phyloP scores from a whole-genome alignment of 92 coral and sea anemone species.

The Paragorgia papillata region DNA sequence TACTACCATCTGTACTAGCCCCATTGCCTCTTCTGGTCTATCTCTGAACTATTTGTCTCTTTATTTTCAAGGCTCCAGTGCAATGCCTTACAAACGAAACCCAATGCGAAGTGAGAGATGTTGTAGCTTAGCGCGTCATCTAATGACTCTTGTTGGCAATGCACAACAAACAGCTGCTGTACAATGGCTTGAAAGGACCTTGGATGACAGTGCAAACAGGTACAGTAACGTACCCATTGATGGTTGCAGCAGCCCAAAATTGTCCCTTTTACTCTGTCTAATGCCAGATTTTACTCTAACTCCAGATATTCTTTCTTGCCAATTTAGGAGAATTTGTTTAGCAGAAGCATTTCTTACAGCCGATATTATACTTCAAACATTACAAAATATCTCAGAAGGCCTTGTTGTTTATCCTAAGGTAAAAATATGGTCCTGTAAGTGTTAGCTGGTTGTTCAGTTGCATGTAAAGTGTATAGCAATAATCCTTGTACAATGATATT shows the following conservation, averaged over 20 bases:
- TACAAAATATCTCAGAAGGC: constrained; percentile 92
- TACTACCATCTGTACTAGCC: too few relatives aligned
- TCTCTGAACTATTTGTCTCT: too few relatives aligned
- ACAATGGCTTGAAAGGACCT: constrained; percentile 97
- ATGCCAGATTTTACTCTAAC: too few relatives aligned
- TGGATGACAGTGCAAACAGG: constrained; percentile 99
- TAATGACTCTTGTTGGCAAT: constrained; percentile 84
- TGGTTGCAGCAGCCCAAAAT: too few relatives aligned
- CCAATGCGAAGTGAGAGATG: constrained; percentile 98
- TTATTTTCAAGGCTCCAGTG: constrained; percentile 82
- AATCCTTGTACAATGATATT: too few relatives aligned
- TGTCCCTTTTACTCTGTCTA: too few relatives aligned
- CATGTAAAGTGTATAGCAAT: too few relatives aligned
- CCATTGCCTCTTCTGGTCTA: too few relatives aligned
- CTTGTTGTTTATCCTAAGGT: constrained; percentile 98
- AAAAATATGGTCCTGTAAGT: too few relatives aligned
- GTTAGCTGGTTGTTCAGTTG: too few relatives aligned
- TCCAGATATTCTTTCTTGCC: neutral
- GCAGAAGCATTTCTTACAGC: constrained; percentile 95
- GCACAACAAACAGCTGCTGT: constrained; percentile 94
- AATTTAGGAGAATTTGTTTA: constrained; percentile 75
- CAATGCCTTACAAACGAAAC: constrained; percentile 98
- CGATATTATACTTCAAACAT: constrained; percentile 85
- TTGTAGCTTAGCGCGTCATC: constrained; percentile 95
- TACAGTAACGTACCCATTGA: constrained; percentile 1